A percentile compares a stretch with the other conserved stretches of the same genome.
Conservation (phyloP, 2,113 vertebrate genomes). For the Malurus melanocephalus region DNA sequence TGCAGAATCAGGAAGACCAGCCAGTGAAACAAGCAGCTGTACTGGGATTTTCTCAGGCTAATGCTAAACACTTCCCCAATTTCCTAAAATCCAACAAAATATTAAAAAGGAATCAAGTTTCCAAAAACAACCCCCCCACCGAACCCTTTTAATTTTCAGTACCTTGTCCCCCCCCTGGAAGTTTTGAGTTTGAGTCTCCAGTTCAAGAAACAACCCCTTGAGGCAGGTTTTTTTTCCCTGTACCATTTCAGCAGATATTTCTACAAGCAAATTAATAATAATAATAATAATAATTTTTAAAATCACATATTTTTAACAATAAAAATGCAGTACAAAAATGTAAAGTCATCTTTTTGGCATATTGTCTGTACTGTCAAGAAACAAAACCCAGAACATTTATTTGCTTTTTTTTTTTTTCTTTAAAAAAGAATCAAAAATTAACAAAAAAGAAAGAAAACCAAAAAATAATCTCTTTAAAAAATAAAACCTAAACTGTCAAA, state of each 20-base stretch:
- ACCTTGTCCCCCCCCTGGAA: not conserved
- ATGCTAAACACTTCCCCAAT: not conserved
- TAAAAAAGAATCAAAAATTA: not conserved
- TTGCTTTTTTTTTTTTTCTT: conserved; percentile 10
- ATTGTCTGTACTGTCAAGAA: conserved; percentile 83
- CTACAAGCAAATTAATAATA: not conserved
- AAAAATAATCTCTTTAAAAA: conserved; percentile 24
- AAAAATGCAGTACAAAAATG: conserved; percentile 84
- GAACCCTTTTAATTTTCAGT: not conserved
- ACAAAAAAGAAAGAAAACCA: not conserved
- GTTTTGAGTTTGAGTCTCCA: not conserved
- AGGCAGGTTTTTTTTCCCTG: conserved; percentile 75
- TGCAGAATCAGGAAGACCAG: conserved; percentile 77
- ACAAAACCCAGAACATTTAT: conserved; percentile 36
- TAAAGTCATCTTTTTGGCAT: conserved; percentile 87
- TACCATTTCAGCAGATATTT: conserved; percentile 63
- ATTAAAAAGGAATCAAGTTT: not conserved
- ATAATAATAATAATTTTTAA: not conserved
- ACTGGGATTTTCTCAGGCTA: conserved; percentile 35
- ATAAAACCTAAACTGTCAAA: conserved; percentile 22
- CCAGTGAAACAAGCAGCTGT: conserved; percentile 35
- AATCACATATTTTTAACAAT: conserved; percentile 57
- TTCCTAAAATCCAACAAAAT: conserved; percentile 11
- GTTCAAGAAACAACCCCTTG: conserved; percentile 62
- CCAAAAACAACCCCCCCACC: not conserved